Conservation (phyloP, 2,888 invertebrate species). For the Teinopalpus imperialis region DNA sequence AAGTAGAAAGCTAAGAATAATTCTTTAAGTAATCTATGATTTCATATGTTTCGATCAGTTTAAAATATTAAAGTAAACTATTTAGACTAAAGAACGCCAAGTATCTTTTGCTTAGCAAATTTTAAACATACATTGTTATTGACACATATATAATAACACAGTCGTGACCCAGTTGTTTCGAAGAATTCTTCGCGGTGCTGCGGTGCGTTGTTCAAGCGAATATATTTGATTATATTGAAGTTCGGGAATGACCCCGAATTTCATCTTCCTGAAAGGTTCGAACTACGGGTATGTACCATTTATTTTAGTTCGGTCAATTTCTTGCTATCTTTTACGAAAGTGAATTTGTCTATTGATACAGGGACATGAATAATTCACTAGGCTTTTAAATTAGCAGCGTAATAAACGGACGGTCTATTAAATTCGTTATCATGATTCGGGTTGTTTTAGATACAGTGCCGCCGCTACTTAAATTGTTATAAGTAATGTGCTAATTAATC, state of each 20-base stretch:
- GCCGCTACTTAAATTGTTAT: too few relatives aligned
- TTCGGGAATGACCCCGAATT: conserved; percentile 61
- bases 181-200: conserved; percentile 34
- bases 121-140: conserved; percentile 21
- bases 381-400: neutral
- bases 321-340: conserved; percentile 54
- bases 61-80: too few relatives aligned
- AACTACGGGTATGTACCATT: conserved; percentile 64
- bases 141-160: conserved; percentile 31
- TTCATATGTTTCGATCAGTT: too few relatives aligned
- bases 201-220: conserved; percentile 35
- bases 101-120: conserved; percentile 6
- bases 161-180: conserved; percentile 31
- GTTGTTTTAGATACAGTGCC: too few relatives aligned
- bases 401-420: neutral
- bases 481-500: too few relatives aligned
- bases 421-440: too few relatives aligned
- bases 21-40: too few relatives aligned
- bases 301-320: conserved; percentile 70
- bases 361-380: conserved; percentile 15
- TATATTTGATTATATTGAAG: conserved; percentile 65
- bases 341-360: conserved; percentile 47
- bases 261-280: conserved; percentile 66
- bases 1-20: too few relatives aligned
- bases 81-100: conserved; percentile 7